Evolutionary conservation across 2,797 vertebrate genomes (phyloP).

Genomic region (Sylvilagus floridanus): DNA sequence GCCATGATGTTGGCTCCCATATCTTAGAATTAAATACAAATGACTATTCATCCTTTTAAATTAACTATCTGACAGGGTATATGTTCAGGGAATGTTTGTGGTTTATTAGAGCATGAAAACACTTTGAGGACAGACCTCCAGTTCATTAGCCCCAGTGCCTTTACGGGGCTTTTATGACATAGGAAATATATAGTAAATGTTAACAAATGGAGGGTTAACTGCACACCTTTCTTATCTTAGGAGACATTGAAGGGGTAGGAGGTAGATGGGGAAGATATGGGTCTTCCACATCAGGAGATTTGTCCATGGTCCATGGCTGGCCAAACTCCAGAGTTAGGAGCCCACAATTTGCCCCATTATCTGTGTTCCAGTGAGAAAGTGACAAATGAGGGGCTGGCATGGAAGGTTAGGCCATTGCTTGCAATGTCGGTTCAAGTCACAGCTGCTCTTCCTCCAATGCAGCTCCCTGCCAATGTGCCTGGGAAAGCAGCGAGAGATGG

Average conservation of each 20-base stretch:
- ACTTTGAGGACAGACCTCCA: background rate
- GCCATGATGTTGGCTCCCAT: too few relatives aligned
- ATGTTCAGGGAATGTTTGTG: background rate
- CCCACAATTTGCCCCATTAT: background rate
- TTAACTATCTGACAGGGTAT: background rate
- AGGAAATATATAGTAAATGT: background rate
- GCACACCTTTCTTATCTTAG: background rate
- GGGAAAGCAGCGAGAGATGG: too few relatives aligned
- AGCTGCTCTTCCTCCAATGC: too few relatives aligned
- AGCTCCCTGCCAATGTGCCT: too few relatives aligned
- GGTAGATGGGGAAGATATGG: background rate
- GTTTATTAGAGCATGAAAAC: background rate
- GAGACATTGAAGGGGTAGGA: background rate
- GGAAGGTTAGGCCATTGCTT: too few relatives aligned
- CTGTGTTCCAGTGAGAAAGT: background rate
- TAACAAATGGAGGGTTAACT: slow-evolving; percentile 1
- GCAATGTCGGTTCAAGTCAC: too few relatives aligned
- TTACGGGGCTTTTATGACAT: background rate
- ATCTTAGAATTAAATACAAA: background rate
- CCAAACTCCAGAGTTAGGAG: background rate
- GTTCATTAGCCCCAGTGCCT: background rate
- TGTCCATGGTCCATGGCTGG: background rate
- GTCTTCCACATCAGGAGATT: background rate
- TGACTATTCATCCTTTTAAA: background rate
- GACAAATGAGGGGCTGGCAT: too few relatives aligned